These are phyloP conservation scores for Alces alces DNA, from an alignment of 2,113 vertebrate species.

Conservation along the genomic window DNA sequence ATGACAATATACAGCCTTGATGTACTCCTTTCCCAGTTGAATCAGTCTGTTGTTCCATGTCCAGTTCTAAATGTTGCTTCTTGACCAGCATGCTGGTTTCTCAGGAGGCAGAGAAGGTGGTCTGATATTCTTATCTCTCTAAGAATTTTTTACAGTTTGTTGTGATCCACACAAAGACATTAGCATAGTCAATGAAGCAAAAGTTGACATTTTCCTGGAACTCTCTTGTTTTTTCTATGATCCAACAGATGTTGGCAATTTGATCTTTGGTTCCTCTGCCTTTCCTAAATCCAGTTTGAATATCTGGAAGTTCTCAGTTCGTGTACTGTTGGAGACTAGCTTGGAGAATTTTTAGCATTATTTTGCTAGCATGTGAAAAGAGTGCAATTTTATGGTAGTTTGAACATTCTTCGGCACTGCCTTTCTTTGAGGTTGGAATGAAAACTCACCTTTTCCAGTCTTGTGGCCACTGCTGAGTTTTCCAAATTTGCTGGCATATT, in stretches of 20 bases:
- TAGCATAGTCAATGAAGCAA: background rate
- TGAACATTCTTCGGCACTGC: background rate
- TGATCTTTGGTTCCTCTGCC: background rate
- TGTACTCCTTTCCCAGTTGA: background rate
- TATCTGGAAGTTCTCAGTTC: background rate
- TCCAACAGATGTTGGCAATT: background rate
- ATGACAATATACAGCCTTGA: background rate
- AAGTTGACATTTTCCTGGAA: background rate
- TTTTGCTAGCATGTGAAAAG: background rate
- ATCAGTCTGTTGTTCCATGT: background rate
- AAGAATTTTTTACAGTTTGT: background rate
- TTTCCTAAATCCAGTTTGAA: background rate
- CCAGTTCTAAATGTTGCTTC: background rate
- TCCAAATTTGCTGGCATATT: background rate
- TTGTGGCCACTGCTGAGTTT: background rate
- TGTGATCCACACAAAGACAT: background rate
- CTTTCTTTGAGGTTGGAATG: background rate
- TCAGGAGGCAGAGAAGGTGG: background rate
- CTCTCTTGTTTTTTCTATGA: background rate
- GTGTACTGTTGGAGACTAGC: background rate
- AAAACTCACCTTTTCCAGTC: background rate
- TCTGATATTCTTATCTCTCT: background rate
- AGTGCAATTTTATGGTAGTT: background rate
- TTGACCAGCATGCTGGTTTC: background rate
- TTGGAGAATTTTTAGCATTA: background rate